phyloP scores from a whole-genome alignment of 1,140 invertebrate genomes.

The Amyelois transitella region DNA sequence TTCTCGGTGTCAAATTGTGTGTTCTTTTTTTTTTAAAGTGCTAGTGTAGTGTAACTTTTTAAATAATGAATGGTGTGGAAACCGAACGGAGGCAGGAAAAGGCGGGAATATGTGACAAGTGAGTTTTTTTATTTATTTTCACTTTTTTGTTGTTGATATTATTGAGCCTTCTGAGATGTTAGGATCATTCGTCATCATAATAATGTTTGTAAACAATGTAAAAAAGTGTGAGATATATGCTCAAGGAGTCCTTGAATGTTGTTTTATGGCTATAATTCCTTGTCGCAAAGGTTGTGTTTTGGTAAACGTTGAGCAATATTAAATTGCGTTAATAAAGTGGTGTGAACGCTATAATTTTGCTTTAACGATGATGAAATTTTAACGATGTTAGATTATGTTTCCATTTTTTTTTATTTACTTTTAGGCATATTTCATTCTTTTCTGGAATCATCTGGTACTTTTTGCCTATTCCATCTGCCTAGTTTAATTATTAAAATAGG shows the following conservation, averaged over 20 bases:
- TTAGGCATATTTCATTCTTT: no score
- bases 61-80: slow-evolving; percentile 2
- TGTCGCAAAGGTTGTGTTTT: not conserved
- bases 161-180: no score
- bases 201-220: not conserved
- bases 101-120: not conserved
- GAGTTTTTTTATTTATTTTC: not conserved
- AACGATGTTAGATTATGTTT: no score
- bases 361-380: no score
- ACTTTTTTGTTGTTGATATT: not conserved
- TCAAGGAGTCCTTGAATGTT: not conserved
- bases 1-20: slow-evolving; percentile 2
- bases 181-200: not conserved
- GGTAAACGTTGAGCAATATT: no score
- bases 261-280: not conserved
- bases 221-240: not conserved
- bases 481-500: no score
- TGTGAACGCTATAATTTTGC: no score
- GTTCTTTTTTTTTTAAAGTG: slow-evolving; percentile 3
- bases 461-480: no score
- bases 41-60: slow-evolving; percentile 1
- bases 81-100: not conserved
- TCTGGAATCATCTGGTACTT: no score
- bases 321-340: no score
- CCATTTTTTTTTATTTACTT: no score